A percentile compares a stretch with the other conserved stretches of the same genome.
These are phyloP conservation scores for Notodonta dromedarius DNA, from an alignment of 2,888 invertebrate genomes.

Conservation along the genomic window DNA sequence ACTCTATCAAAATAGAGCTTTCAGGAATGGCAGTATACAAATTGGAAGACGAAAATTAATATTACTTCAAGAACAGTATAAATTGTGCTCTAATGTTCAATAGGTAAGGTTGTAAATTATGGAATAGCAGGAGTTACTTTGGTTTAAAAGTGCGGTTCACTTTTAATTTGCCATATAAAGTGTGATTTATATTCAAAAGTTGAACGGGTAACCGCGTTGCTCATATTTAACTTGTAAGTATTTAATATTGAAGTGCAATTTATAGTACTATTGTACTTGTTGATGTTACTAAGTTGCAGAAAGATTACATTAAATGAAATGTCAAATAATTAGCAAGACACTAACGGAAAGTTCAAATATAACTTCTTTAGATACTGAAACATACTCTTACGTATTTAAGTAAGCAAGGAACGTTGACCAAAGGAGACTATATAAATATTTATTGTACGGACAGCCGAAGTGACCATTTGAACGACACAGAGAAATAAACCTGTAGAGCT, in stretches of 20 bases:
- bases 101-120: slow-evolving; percentile 11
- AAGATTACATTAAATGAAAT: no score
- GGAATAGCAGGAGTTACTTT: slow-evolving; percentile 9
- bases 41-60: slow-evolving; percentile 17
- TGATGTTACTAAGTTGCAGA: no score
- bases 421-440: no score
- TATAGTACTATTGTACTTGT: no score
- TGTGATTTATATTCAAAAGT: slow-evolving; percentile 42
- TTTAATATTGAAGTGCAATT: slow-evolving; percentile 17
- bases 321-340: no score
- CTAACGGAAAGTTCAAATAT: no score
- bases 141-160: slow-evolving; percentile 34
- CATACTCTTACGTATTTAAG: no score
- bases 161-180: slow-evolving; percentile 44
- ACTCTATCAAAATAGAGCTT: not conserved
- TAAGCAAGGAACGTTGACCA: no score
- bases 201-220: slow-evolving; percentile 24
- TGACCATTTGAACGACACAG: no score
- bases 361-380: no score
- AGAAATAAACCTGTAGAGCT: no score
- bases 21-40: slow-evolving; percentile 7
- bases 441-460: no score
- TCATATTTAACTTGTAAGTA: slow-evolving; percentile 7
- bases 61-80: slow-evolving; percentile 9
- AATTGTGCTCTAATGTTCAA: slow-evolving; percentile 13